Percentiles rank a stretch among this genome's conserved stretches.
Evolutionary conservation across 1,140 invertebrate genomes (phyloP).

Genomic region (Gerris buenoi): DNA sequence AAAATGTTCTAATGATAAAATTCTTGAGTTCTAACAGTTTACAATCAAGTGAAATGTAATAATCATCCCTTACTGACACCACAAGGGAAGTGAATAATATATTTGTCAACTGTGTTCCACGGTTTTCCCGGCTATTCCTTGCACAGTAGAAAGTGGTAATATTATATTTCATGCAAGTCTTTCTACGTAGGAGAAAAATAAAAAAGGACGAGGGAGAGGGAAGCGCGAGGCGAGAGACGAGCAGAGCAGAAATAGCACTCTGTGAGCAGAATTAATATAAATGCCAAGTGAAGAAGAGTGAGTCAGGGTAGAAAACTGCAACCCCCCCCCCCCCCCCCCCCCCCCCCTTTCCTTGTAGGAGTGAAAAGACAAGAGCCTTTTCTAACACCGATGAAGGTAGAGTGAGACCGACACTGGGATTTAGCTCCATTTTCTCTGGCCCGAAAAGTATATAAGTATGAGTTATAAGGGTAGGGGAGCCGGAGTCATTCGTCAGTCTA

Average conservation of each 20-base stretch:
- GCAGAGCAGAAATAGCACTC: neutral
- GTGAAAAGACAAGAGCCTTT: too few relatives aligned
- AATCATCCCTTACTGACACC: neutral
- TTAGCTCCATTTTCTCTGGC: neutral
- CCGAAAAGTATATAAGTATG: neutral
- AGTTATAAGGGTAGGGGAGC: neutral
- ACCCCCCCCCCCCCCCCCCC: neutral
- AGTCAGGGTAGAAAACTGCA: neutral
- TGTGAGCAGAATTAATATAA: neutral
- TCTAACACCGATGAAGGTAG: neutral
- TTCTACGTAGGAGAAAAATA: neutral
- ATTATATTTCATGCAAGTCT: neutral
- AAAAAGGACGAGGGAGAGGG: neutral
- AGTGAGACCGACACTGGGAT: neutral
- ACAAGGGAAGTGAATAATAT: neutral
- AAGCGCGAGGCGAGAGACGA: too few relatives aligned
- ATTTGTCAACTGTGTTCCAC: neutral
- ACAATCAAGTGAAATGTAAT: neutral
- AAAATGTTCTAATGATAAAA: neutral
- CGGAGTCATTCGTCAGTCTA: neutral
- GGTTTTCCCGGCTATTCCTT: neutral
- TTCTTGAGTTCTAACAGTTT: neutral
- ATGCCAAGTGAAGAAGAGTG: neutral
- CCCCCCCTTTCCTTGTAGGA: neutral
- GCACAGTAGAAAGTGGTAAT: neutral